Evolutionary conservation across 2,113 vertebrate species (phyloP).

Genomic region (Hipposideros armiger): DNA sequence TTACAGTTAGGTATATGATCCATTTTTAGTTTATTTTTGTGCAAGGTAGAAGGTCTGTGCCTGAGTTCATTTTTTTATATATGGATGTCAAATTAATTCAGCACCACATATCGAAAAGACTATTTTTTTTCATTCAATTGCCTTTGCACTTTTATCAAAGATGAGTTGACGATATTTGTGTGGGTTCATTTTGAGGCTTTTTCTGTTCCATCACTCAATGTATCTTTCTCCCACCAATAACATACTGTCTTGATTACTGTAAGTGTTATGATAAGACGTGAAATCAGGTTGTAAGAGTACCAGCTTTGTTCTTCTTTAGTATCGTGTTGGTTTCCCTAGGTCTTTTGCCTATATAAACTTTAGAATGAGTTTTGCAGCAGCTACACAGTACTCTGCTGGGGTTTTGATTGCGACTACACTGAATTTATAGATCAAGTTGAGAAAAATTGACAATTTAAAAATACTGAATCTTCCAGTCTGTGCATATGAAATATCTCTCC

Average conservation of each 20-base stretch:
- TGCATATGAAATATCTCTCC: not conserved
- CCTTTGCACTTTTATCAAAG: not conserved
- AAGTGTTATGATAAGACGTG: not conserved
- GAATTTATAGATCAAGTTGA: not conserved
- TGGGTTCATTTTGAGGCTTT: not conserved
- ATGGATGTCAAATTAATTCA: not conserved
- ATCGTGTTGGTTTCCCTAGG: not conserved
- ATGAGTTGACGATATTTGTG: not conserved
- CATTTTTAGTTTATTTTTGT: not conserved
- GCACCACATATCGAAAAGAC: not conserved
- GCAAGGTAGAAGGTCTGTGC: not conserved
- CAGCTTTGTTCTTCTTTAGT: not conserved
- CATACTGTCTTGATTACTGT: not conserved
- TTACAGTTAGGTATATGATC: not conserved
- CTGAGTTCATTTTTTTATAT: not conserved
- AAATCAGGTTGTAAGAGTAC: not conserved
- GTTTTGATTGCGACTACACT: not conserved
- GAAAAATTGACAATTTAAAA: not conserved
- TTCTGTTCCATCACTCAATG: not conserved
- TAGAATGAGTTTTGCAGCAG: not conserved
- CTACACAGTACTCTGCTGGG: not conserved
- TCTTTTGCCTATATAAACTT: not conserved
- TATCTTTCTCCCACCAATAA: not conserved
- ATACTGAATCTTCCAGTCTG: not conserved
- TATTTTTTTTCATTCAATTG: conserved; percentile 1